phyloP scores from a whole-genome alignment of 64 coral and sea anemone genomes.

The Dendrophyllia cribrosa region DNA sequence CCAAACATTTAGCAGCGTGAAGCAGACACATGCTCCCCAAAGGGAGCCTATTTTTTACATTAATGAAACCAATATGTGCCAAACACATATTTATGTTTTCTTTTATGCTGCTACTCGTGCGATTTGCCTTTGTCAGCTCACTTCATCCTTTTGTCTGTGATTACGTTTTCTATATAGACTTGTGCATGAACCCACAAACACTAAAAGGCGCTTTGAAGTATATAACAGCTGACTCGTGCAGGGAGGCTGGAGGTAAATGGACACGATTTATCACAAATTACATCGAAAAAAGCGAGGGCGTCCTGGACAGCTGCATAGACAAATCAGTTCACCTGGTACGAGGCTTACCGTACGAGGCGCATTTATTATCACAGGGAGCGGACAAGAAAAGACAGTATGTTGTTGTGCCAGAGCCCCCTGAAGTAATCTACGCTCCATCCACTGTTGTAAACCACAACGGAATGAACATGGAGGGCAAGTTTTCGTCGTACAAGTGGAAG shows the following conservation, averaged over 20 bases:
- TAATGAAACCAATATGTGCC: too few species aligned
- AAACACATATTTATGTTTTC: too few species aligned
- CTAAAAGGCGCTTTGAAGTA: not conserved
- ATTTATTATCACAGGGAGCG: not conserved
- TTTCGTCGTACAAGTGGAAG: constrained; percentile 26
- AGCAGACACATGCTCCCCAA: too few species aligned
- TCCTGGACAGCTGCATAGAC: not conserved
- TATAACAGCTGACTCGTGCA: not conserved
- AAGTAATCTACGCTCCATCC: constrained; percentile 8
- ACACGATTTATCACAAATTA: constrained; percentile 18
- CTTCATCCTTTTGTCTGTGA: too few species aligned
- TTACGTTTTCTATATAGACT: too few species aligned
- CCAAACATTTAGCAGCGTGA: too few species aligned
- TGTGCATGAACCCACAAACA: too few species aligned
- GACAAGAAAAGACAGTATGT: not conserved
- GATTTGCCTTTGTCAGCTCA: too few species aligned
- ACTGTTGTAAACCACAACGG: constrained; percentile 35
- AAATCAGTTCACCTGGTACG: not conserved
- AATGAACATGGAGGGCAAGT: not conserved
- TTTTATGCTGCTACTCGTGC: too few species aligned
- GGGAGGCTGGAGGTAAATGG: not conserved
- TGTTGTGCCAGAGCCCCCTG: not conserved
- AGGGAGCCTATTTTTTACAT: too few species aligned
- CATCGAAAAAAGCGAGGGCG: not conserved
- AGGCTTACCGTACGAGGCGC: not conserved